These are phyloP conservation scores for Macquaria australasica DNA, from an alignment of 2,113 vertebrate species.

Conservation along the genomic window DNA sequence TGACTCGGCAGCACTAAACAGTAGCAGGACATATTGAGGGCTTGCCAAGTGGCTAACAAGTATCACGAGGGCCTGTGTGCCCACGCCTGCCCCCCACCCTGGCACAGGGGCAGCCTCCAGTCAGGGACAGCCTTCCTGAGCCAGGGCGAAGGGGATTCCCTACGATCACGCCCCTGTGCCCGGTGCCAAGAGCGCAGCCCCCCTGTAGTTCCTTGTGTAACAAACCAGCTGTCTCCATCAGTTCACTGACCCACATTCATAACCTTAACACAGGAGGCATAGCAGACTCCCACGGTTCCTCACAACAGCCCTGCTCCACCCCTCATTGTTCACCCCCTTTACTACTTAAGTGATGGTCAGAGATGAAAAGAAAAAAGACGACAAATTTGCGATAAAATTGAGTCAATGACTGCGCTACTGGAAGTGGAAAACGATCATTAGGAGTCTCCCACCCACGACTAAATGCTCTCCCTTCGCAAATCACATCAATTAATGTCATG, in stretches of 20 bases:
- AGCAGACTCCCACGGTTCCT: slow-evolving; percentile 60
- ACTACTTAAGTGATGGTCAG: slow-evolving; percentile 69
- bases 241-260: slow-evolving; percentile 84
- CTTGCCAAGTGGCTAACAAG: slow-evolving; percentile 83
- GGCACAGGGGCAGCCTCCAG: slow-evolving; percentile 78
- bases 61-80: slow-evolving; percentile 76
- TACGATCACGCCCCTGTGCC: slow-evolving; percentile 76
- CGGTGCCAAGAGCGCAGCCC: slow-evolving; percentile 76
- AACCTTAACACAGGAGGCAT: slow-evolving; percentile 74
- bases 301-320: slow-evolving; percentile 64
- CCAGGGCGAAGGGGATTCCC: slow-evolving; percentile 83
- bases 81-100: slow-evolving; percentile 75
- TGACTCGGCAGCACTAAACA: slow-evolving; percentile 71
- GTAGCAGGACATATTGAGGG: slow-evolving; percentile 74
- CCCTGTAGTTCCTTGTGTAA: slow-evolving; percentile 77
- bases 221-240: slow-evolving; percentile 84
- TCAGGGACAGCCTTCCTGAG: slow-evolving; percentile 73
- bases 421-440: slow-evolving; percentile 88
- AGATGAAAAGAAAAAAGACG: slow-evolving; percentile 83
- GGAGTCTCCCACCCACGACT: slow-evolving; percentile 86
- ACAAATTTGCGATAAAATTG: slow-evolving; percentile 81
- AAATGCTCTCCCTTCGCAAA: slow-evolving; percentile 84
- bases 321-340: slow-evolving; percentile 63
- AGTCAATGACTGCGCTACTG: slow-evolving; percentile 82
- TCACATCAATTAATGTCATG: slow-evolving; percentile 87